Evolutionary conservation across 2,113 vertebrate genomes (phyloP).

Genomic region (Probosciger aterrimus): DNA sequence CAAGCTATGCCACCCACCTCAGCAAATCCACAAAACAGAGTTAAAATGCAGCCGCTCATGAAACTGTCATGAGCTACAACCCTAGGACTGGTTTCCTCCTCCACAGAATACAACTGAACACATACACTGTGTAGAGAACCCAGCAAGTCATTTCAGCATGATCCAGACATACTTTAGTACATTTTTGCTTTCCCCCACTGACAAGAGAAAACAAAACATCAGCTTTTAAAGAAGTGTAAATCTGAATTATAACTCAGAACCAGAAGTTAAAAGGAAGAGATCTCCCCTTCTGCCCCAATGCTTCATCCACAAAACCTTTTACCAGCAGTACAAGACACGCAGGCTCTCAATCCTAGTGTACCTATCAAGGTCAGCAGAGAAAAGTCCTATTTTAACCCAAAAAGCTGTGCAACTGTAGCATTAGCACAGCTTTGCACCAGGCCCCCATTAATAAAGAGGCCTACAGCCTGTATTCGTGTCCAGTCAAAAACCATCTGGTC

Average conservation of each 20-base stretch:
- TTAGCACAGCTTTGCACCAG: neutral
- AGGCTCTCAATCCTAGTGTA: neutral
- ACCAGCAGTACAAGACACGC: neutral
- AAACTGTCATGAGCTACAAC: neutral
- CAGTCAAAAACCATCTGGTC: neutral
- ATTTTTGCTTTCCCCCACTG: neutral
- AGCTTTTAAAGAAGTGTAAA: neutral
- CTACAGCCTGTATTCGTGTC: neutral
- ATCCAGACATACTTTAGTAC: neutral
- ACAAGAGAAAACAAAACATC: neutral
- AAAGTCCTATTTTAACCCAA: neutral
- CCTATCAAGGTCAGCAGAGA: neutral
- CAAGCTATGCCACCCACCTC: neutral
- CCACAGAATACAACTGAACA: neutral
- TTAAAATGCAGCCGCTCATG: neutral
- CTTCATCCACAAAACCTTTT: neutral
- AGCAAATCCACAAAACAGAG: neutral
- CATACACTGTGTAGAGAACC: fast-evolving
- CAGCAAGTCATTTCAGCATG: neutral
- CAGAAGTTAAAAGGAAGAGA: neutral
- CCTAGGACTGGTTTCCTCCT: neutral
- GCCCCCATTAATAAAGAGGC: neutral
- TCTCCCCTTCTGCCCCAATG: neutral
- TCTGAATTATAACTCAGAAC: neutral
- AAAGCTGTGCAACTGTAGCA: neutral